Percentiles rank a stretch among this genome's conserved stretches.
These are phyloP conservation scores for Microcebus murinus DNA, from an alignment of 2,113 vertebrate species.

Conservation along the genomic window DNA sequence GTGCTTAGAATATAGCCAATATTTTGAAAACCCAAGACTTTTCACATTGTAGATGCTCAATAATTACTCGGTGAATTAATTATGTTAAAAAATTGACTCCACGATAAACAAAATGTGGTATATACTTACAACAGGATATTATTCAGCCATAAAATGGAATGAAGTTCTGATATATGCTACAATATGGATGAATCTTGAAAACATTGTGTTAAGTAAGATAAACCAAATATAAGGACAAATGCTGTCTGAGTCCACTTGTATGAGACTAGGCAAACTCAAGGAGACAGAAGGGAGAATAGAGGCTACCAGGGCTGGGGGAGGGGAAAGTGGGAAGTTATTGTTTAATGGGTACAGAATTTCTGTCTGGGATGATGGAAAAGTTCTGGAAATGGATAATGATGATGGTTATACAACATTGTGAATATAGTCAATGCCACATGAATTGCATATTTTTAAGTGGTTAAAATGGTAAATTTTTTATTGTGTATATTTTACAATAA, in stretches of 20 bases:
- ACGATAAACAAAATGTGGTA: neutral
- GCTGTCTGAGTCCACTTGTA: neutral
- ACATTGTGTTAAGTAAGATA: neutral
- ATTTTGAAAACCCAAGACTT: neutral
- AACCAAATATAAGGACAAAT: neutral
- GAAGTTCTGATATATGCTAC: neutral
- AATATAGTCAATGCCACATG: neutral
- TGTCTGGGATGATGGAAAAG: neutral
- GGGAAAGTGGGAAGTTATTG: neutral
- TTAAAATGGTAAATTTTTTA: neutral
- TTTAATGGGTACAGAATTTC: neutral
- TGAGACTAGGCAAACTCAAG: neutral
- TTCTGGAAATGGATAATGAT: neutral
- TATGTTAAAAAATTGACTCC: neutral
- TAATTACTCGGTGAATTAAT: conserved; percentile 24
- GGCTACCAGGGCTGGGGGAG: neutral
- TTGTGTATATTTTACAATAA: neutral
- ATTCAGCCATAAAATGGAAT: neutral
- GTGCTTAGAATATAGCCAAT: neutral
- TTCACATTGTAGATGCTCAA: neutral
- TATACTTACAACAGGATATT: neutral
- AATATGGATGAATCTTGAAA: neutral
- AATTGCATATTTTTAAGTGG: neutral
- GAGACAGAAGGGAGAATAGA: neutral
- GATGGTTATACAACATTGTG: neutral